Base-by-base conservation (phyloP, 1,140 invertebrate genomes). In the Drosophila truncata region DNA sequence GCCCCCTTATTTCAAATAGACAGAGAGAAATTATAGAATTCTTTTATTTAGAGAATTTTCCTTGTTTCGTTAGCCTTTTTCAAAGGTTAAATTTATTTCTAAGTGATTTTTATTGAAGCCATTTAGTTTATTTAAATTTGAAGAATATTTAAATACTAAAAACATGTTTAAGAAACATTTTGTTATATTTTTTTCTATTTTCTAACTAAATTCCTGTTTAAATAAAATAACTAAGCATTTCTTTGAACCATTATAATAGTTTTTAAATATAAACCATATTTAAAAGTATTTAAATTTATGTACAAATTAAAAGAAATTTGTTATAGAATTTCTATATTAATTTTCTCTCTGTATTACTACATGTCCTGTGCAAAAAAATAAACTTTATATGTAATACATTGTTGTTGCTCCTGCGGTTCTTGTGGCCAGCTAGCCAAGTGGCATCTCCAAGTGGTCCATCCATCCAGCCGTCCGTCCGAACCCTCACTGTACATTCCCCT, bases 341-440 rank as follows among this genome's bases (percentile, higher is more conserved):
- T 31, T 52, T 31, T 18, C 7, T 4, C 9, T 16, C 37, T 70
- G 23, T 7, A 35, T 18, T 27, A 8, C n/a, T 35, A 20, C 16
- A 18, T 71, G 35, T 33, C 50, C 14, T 60, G 20, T 47, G 42
- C 65, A 66, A 50, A 80, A 70, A 49, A 31, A 8, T 78, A 47
- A 47, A 47, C 35, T 74, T 85, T 50, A 78, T 81, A 42, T 84
- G 82, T 84, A 84, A 57, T 66, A 84, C 82, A 81, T 52, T 80
- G 80, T 79, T 79, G 80, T 74, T 65, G 75, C 57, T 78, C 27
- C 71, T 59, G 60, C 41, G 63, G 63, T 70, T 70, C 69, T 52
- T 80, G 66, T 37, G 79, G 79, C 79, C 65, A 33, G 71, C 66
- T 59, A 82, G 46, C 47, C 64, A 25, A 55, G 52, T 55, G 63